Evolutionary conservation across 1,140 invertebrate genomes (phyloP).

Genomic region (Sinella curviseta): DNA sequence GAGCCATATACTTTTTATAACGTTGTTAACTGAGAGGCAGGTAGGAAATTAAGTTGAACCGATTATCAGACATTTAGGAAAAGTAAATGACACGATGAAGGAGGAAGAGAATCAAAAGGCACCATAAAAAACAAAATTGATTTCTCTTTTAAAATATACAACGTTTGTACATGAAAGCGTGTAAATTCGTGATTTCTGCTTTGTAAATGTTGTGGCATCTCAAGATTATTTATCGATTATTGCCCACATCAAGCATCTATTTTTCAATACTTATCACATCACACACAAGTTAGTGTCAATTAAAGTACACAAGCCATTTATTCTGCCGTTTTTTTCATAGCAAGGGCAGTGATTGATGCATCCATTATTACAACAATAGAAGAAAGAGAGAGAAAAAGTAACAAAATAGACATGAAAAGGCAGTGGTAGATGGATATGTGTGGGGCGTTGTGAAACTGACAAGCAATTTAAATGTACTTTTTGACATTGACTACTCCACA

Average conservation of each 20-base stretch:
- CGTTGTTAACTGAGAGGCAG: background rate
- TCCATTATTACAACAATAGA: constrained; percentile 17
- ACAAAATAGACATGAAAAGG: too few species aligned
- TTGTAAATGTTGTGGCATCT: constrained; percentile 22
- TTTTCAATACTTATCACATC: constrained; percentile 3
- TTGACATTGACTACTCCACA: too few species aligned
- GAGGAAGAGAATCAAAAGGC: background rate
- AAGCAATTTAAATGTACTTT: background rate
- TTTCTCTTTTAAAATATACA: background rate
- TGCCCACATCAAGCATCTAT: background rate
- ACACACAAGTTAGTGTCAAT: background rate
- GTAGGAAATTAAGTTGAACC: background rate
- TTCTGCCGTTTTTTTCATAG: background rate
- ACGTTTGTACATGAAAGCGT: background rate
- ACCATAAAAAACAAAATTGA: constrained; percentile 5
- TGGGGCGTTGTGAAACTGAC: constrained; percentile 12
- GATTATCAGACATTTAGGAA: background rate
- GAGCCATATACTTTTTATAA: background rate
- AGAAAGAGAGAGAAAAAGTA: background rate
- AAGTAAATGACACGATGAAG: background rate
- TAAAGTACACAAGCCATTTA: too few species aligned
- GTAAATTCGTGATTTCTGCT: background rate
- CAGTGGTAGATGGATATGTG: background rate
- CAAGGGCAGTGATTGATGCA: constrained; percentile 1
- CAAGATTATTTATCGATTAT: constrained; percentile 8